Evolutionary conservation across 2,888 invertebrate genomes (phyloP).

Genomic region (Acleris laterana): DNA sequence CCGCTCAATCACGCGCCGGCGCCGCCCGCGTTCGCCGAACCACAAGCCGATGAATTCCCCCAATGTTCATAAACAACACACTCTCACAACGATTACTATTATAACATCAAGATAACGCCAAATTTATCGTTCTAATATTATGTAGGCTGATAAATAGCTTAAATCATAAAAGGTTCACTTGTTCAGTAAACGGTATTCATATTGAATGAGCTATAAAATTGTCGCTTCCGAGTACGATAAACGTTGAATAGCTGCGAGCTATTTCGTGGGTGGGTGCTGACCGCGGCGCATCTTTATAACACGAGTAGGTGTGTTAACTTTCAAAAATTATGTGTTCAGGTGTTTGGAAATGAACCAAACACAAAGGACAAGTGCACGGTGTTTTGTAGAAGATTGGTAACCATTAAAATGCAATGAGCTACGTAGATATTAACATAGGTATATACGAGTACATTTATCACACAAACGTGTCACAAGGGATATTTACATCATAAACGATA

Average conservation of each 20-base stretch:
- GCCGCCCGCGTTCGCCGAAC: slow-evolving; percentile 32
- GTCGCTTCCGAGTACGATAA: slow-evolving; percentile 45
- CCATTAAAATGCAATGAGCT: slow-evolving; percentile 1
- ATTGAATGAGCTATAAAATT: slow-evolving; percentile 53
- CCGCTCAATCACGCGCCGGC: slow-evolving; percentile 40
- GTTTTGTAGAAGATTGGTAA: not conserved
- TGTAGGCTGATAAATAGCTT: slow-evolving; percentile 19
- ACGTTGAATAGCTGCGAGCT: slow-evolving; percentile 48
- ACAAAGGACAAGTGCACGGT: slow-evolving; percentile 4
- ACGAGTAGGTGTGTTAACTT: slow-evolving; percentile 30
- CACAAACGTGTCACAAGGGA: slow-evolving; percentile 18
- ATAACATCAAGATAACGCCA: slow-evolving; percentile 12
- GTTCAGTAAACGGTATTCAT: slow-evolving; percentile 18
- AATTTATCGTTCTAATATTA: slow-evolving; percentile 15
- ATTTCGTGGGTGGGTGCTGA: slow-evolving; percentile 48
- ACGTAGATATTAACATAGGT: not conserved
- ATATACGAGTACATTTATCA: not conserved
- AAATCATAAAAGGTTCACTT: slow-evolving; percentile 32
- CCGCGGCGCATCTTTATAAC: slow-evolving; percentile 45
- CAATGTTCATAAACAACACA: slow-evolving; percentile 5
- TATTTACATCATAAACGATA: slow-evolving; percentile 25
- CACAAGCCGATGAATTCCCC: slow-evolving; percentile 18
- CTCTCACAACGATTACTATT: slow-evolving; percentile 1
- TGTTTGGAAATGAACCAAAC: slow-evolving; percentile 35
- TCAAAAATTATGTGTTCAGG: slow-evolving; percentile 35